Base-by-base conservation (phyloP, 2,888 invertebrate species). In the Chouioia cunea region DNA sequence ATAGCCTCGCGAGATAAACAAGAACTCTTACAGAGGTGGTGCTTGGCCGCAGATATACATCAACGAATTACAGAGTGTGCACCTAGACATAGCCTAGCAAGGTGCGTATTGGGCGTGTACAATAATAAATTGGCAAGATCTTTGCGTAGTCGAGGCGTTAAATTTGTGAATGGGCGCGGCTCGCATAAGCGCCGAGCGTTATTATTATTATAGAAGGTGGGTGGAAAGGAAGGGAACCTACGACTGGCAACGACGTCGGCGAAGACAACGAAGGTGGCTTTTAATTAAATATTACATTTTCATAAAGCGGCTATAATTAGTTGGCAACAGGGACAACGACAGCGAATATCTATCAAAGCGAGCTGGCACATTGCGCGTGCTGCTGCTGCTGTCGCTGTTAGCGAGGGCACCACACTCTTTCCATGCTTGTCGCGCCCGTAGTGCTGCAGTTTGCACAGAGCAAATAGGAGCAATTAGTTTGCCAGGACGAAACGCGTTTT, bases 241-340 rank as follows among this genome's bases (percentile, higher is more conserved):
- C n/a, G n/a, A n/a, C n/a, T n/a, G n/a, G n/a, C n/a, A n/a, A n/a
- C n/a, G n/a, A n/a, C n/a, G n/a, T n/a, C n/a, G n/a, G n/a, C n/a
- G 16, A 12, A 23, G 53, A 6, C 27, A 27, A 22, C 53, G 18
- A 36, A 10, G n/a, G 23, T 44, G 46, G 53, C 66, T 72, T 72
- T 73, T 73, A 70, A 73, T 73, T 70, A 73, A 73, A 73, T 73
- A 73, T 73, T 73, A 70, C 69, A 73, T 73, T 73, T 73, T 70
- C 73, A 73, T 73, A 70, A 27, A 70, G 69, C 65, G 69, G n/a
- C 27, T 50, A 65, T 70, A 73, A 73, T 73, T 70, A 73, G 65
- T 70, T 70, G 43, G 62, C 58, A 44, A 22, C 62, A 58, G 63
- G 66, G 65, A 44, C 72, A 60, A 69, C 59, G 23, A 60, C 68